Conservation (phyloP, 2,113 vertebrate species). For the Apus apus region DNA sequence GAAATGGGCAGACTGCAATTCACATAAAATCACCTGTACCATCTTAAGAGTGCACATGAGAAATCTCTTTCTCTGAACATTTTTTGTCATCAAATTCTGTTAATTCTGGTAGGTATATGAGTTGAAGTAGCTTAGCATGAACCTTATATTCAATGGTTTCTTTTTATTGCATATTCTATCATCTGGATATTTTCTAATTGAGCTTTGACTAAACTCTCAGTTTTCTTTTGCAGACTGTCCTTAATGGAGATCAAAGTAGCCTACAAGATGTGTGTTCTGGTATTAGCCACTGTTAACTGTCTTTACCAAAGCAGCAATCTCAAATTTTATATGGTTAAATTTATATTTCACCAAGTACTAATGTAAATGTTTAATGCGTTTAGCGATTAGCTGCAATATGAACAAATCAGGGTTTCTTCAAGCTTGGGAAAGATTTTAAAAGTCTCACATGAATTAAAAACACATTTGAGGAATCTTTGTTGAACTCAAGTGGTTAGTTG, state of each 20-base stretch:
- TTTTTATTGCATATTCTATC: conserved; percentile 23
- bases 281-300: not conserved
- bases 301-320: not conserved
- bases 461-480: not conserved
- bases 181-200: not conserved
- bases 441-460: not conserved
- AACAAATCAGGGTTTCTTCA: not conserved
- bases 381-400: not conserved
- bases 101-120: conserved; percentile 1
- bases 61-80: not conserved
- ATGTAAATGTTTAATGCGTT: not conserved
- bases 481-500: not conserved
- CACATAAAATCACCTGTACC: not conserved
- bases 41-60: not conserved
- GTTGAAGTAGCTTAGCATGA: not conserved
- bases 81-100: not conserved
- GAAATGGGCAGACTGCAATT: not conserved
- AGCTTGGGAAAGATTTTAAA: not conserved
- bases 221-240: not conserved
- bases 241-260: not conserved
- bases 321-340: not conserved
- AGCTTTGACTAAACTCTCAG: not conserved
- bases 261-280: not conserved
- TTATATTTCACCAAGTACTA: conserved; percentile 1
- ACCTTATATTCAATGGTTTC: conserved; percentile 29